Conservation (phyloP, 2,797 vertebrate species). For the Toxotes lorentzi region DNA sequence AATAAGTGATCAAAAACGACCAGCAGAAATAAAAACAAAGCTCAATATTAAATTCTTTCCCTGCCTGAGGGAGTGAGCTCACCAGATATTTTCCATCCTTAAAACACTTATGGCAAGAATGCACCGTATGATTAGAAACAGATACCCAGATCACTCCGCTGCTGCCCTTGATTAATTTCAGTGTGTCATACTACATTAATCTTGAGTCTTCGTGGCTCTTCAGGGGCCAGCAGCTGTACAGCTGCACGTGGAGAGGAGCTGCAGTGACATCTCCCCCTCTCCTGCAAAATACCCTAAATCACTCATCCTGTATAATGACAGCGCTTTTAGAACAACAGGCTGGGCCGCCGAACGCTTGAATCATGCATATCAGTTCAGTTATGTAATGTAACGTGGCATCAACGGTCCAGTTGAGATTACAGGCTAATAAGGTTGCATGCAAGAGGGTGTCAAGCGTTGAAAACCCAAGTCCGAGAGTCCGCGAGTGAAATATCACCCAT, state of each 20-base stretch:
- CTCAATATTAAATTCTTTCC: conserved; percentile 27
- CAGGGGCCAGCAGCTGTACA: conserved; percentile 30
- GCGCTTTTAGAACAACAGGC: background rate
- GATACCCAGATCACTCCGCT: conserved; percentile 33
- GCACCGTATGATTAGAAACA: conserved; percentile 59
- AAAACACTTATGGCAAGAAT: conserved; percentile 47
- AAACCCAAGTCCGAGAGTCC: conserved; percentile 17
- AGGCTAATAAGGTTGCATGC: background rate
- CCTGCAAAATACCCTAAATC: conserved; percentile 18
- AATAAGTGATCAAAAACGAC: background rate
- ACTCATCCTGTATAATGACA: conserved; percentile 24
- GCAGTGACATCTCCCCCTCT: conserved; percentile 14
- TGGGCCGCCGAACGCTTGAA: conserved; percentile 4
- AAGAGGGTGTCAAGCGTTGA: conserved; percentile 9
- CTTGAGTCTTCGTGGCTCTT: conserved; percentile 41
- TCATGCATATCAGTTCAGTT: conserved; percentile 5
- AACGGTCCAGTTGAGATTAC: conserved; percentile 9
- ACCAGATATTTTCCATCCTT: conserved; percentile 62
- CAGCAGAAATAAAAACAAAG: conserved; percentile 19
- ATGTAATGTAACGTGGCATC: conserved; percentile 8
- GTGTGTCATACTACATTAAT: conserved; percentile 50
- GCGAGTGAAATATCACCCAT: conserved; percentile 42
- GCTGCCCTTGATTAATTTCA: conserved; percentile 52
- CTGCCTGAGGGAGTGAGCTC: conserved; percentile 48
- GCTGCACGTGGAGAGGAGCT: conserved; percentile 34